Percentiles rank a stretch among this genome's conserved stretches.
phyloP scores from a whole-genome alignment of 2,113 vertebrate genomes.

The Sisor rabdophorus region DNA sequence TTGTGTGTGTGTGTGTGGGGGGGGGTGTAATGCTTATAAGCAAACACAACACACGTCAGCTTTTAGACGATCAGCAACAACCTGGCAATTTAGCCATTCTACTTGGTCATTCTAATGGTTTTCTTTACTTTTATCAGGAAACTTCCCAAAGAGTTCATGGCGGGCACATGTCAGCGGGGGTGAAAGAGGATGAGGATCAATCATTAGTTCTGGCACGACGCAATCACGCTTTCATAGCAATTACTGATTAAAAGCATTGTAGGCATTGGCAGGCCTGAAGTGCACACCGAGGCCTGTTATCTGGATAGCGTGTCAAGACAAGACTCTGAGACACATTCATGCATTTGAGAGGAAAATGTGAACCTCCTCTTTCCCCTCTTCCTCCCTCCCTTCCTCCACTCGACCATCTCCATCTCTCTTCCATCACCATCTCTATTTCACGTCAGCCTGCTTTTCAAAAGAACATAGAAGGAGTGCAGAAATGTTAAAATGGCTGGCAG shows the following conservation, averaged over 20 bases:
- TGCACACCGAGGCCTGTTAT: slow-evolving; percentile 45
- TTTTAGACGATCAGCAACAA: slow-evolving; percentile 53
- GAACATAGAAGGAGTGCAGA: slow-evolving; percentile 64
- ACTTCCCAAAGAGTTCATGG: slow-evolving; percentile 49
- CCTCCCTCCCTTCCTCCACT: slow-evolving; percentile 27
- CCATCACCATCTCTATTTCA: slow-evolving; percentile 40
- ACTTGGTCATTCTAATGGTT: slow-evolving; percentile 72
- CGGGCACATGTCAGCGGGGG: slow-evolving; percentile 47
- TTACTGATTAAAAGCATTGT: slow-evolving; percentile 70
- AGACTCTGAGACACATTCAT: slow-evolving; percentile 66
- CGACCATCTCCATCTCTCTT: slow-evolving; percentile 23
- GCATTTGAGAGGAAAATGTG: slow-evolving; percentile 64
- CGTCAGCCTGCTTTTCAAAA: slow-evolving; percentile 59
- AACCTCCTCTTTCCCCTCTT: slow-evolving; percentile 21
- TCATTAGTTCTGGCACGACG: slow-evolving; percentile 67
- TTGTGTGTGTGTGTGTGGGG: too few relatives aligned
- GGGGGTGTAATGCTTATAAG: slow-evolving; percentile 1
- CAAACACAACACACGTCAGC: slow-evolving; percentile 20
- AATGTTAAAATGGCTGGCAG: slow-evolving; percentile 70
- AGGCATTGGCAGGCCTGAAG: slow-evolving; percentile 52
- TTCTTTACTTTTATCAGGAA: slow-evolving; percentile 63
- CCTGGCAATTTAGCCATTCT: slow-evolving; percentile 61
- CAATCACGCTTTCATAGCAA: slow-evolving; percentile 70
- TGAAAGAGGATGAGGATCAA: slow-evolving; percentile 64
- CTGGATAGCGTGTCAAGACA: slow-evolving; percentile 53